These are phyloP conservation scores for Botia almorhae DNA, from an alignment of 2,797 vertebrate genomes.

Conservation along the genomic window DNA sequence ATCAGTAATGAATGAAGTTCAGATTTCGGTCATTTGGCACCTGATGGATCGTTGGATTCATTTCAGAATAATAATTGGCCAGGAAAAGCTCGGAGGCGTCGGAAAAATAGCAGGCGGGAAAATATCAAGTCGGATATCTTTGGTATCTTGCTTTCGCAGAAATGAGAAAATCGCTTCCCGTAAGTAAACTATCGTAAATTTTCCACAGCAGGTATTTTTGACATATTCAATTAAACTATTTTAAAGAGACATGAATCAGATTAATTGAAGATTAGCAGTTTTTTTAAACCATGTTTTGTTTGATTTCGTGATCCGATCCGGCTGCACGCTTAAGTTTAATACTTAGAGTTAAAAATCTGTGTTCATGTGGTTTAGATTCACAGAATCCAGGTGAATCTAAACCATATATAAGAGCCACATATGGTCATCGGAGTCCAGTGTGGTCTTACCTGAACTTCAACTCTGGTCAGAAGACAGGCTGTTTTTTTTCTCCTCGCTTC, in stretches of 20 bases:
- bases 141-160: background rate
- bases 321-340: background rate
- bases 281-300: no score
- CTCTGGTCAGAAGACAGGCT: constrained; percentile 11
- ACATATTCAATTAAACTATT: background rate
- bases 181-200: background rate
- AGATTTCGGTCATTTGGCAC: constrained; percentile 46
- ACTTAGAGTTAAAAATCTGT: background rate
- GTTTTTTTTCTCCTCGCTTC: background rate
- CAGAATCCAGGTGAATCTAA: background rate
- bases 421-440: background rate
- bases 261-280: no score
- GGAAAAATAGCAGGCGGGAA: constrained; percentile 4
- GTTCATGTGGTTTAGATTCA: no score
- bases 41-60: constrained; percentile 45
- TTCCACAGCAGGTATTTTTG: no score
- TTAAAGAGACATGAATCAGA: no score
- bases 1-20: constrained; percentile 47
- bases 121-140: constrained; percentile 16
- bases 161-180: background rate
- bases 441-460: constrained; percentile 27
- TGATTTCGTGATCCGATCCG: no score
- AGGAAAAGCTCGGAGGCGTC: background rate
- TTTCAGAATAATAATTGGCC: constrained; percentile 38
- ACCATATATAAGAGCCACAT: background rate